Evolutionary conservation across 2,797 vertebrate genomes (phyloP).

Genomic region (Spea hammondii): DNA sequence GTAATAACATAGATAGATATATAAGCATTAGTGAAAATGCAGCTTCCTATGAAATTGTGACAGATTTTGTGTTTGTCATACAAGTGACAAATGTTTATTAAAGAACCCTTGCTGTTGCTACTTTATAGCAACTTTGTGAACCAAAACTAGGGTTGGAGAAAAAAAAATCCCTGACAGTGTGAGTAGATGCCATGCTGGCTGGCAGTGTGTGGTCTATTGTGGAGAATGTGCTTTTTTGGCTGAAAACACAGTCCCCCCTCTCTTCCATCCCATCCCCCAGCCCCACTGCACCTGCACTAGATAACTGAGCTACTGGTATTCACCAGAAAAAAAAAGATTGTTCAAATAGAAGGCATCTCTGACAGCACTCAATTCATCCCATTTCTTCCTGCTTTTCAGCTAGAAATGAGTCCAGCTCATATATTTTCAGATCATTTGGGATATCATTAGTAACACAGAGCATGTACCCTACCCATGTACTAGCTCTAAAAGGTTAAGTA

Average conservation of each 20-base stretch:
- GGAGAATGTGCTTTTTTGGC: slow-evolving; percentile 80
- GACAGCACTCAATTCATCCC: slow-evolving; percentile 86
- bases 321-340: slow-evolving; percentile 74
- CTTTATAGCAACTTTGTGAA: slow-evolving; percentile 76
- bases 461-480: slow-evolving; percentile 52
- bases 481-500: slow-evolving; percentile 43
- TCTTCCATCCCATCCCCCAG: slow-evolving; percentile 66
- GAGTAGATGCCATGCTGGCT: slow-evolving; percentile 89
- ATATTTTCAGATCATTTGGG: slow-evolving; percentile 65
- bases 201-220: slow-evolving; percentile 98
- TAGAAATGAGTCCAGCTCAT: slow-evolving; percentile 66
- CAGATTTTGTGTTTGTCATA: slow-evolving; percentile 66
- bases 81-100: slow-evolving; percentile 73
- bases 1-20: too few species aligned
- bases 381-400: slow-evolving; percentile 82
- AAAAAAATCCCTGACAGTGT: slow-evolving; percentile 73
- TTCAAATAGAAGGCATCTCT: slow-evolving; percentile 83
- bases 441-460: slow-evolving; percentile 65
- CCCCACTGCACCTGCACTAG: slow-evolving; percentile 92
- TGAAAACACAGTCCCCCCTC: slow-evolving; percentile 74
- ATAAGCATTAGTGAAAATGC: too few species aligned
- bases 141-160: slow-evolving; percentile 68
- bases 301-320: slow-evolving; percentile 90
- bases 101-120: slow-evolving; percentile 68
- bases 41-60: not conserved